Base-by-base conservation (phyloP, 2,113 vertebrate genomes). In the Anarhynchus alexandrinus region DNA sequence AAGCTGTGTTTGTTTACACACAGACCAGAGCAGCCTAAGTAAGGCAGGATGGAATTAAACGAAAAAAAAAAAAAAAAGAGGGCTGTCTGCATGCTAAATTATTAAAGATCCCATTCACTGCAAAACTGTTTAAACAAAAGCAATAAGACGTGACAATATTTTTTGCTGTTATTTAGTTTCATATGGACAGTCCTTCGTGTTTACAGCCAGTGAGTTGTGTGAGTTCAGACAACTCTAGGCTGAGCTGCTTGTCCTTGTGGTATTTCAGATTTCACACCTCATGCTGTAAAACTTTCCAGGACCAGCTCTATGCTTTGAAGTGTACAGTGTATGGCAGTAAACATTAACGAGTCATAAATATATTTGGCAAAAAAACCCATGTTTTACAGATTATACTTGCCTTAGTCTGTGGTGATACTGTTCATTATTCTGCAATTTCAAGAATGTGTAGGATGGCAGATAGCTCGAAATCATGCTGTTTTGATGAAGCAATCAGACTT, bases 181-280 rank as follows among this genome's bases (percentile, higher is more conserved):
- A 19, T 52, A 25, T 12, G 69, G 83, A 61, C 15, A 26, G 25
- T 65, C 15, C 14, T 88, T 91, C 76, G 40, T 79, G 52, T 76
- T 94, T 65, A 61, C 47, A 47, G 74, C 22, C 34, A 20, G 47
- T 30, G 66, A 82, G 27, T 11, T 71, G 23, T 82, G 42, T 66
- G 57, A 76, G 58, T 87, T 91, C 59, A 92, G 27, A 82, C 47
- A 58, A 27, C 40, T 74, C 61, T 30, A 58, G 73, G 61, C 72
- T 71, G 47, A 89, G 70, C 55, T 93, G 32, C 54, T 93, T 94
- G 83, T 94, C 62, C 73, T 93, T 89, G 61, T 87, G 93, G 81
- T 85, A 85, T 93, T 97, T 94, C 70, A 95, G 57, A 93, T 97
- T 97, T 97, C 94, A 95, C 96, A 97, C 94, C 81, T 97, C 74